A percentile compares a stretch with the other conserved stretches of the same genome.
Evolutionary conservation across 2,797 vertebrate genomes (phyloP).

Genomic region (Etheostoma nigrum): DNA sequence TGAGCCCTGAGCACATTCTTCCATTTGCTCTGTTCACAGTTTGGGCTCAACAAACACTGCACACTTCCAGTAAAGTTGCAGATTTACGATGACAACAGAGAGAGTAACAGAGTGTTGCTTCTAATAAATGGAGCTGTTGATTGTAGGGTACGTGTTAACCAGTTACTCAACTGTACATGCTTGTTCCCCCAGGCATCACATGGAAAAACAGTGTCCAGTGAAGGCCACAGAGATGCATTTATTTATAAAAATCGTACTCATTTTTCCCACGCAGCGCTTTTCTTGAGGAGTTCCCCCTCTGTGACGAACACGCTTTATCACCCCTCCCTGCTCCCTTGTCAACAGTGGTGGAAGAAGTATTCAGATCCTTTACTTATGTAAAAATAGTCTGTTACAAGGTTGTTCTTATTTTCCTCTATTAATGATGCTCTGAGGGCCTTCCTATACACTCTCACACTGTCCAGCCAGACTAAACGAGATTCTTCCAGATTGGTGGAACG

Average conservation of each 20-base stretch:
- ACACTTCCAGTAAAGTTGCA: constrained; percentile 19
- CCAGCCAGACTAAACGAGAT: too few species aligned
- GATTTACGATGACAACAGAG: neutral
- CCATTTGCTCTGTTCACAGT: constrained; percentile 10
- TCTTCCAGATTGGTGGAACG: too few species aligned
- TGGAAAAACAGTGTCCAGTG: constrained; percentile 15
- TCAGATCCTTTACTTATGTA: too few species aligned
- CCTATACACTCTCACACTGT: too few species aligned
- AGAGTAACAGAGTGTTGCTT: neutral
- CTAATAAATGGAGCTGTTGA: constrained; percentile 9
- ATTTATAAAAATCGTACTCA: constrained; percentile 8
- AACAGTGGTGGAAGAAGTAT: too few species aligned
- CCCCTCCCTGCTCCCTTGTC: neutral
- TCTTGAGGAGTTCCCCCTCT: neutral
- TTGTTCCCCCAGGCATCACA: neutral
- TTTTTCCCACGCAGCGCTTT: neutral
- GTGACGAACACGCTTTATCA: neutral
- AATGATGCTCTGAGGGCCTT: too few species aligned
- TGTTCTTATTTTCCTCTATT: too few species aligned
- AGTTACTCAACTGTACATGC: neutral
- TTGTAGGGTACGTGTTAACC: constrained; percentile 23
- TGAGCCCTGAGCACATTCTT: constrained; percentile 33
- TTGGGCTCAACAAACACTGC: neutral
- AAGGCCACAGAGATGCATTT: neutral
- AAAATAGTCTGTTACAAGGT: too few species aligned